phyloP scores from a whole-genome alignment of 2,113 vertebrate species.

The Anoura caudifer region DNA sequence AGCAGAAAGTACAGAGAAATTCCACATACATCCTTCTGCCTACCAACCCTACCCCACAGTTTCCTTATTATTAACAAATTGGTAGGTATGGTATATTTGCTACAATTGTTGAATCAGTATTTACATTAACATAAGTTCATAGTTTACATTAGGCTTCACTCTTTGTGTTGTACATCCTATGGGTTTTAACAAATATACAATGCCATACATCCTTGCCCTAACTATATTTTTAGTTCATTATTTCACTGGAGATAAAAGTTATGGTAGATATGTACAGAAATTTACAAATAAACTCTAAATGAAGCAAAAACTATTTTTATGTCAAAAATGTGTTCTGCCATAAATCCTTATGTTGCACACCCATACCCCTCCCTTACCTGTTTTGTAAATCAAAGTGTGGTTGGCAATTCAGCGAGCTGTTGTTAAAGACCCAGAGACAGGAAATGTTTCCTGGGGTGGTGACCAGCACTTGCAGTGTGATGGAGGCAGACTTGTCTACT shows the following conservation, averaged over 20 bases:
- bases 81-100: not conserved
- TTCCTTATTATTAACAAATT: too few relatives aligned
- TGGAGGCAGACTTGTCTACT: not conserved
- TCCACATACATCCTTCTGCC: not conserved
- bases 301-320: not conserved
- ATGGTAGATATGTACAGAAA: not conserved
- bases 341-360: not conserved
- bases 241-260: not conserved
- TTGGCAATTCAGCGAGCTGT: slow-evolving; percentile 52
- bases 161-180: not conserved
- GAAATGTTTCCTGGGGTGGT: slow-evolving; percentile 50
- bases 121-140: not conserved
- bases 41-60: too few relatives aligned
- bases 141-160: not conserved
- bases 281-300: not conserved
- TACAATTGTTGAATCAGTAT: not conserved
- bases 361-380: slow-evolving; percentile 39
- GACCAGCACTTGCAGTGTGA: slow-evolving; percentile 61
- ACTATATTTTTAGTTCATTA: not conserved
- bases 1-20: not conserved
- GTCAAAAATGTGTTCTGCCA: not conserved
- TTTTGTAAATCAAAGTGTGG: slow-evolving; percentile 68
- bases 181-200: not conserved
- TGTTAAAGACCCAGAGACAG: slow-evolving; percentile 70
- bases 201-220: not conserved